Conservation (phyloP, 2,113 vertebrate genomes). For the Gadus chalcogrammus region DNA sequence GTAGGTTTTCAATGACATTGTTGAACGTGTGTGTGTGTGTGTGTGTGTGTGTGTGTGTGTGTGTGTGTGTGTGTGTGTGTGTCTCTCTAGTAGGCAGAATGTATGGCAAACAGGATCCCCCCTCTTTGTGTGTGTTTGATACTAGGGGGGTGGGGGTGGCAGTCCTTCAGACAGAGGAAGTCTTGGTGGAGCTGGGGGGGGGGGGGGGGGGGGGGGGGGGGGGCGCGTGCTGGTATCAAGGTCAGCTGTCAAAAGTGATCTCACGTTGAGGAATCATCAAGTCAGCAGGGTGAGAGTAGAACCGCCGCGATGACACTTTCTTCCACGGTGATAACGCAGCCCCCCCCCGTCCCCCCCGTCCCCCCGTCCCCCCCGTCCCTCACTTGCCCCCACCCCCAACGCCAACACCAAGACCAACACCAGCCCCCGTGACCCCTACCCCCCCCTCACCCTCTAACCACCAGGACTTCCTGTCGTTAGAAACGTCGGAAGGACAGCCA, state of each 20-base stretch:
- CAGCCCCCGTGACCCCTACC: constrained; percentile 4
- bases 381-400: constrained; percentile 28
- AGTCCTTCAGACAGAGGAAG: constrained; percentile 54
- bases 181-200: constrained; percentile 36
- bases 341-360: constrained; percentile 45
- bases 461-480: constrained; percentile 30
- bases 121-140: neutral
- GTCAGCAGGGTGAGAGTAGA: constrained; percentile 75
- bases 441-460: constrained; percentile 2
- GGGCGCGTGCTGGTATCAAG: constrained; percentile 64
- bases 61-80: neutral
- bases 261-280: constrained; percentile 73
- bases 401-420: neutral
- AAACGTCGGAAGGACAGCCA: constrained; percentile 37
- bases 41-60: too few species aligned
- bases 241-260: constrained; percentile 80
- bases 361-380: constrained; percentile 25
- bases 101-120: too few species aligned
- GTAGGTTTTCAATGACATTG: too few species aligned
- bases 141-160: constrained; percentile 15
- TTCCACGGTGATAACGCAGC: constrained; percentile 64
- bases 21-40: constrained; percentile 26
- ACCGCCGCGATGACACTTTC: constrained; percentile 74
- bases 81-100: too few species aligned
- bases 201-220: too few species aligned